Evolutionary conservation across 1,140 invertebrate species (phyloP).

Genomic region (Nixonia krombeini): DNA sequence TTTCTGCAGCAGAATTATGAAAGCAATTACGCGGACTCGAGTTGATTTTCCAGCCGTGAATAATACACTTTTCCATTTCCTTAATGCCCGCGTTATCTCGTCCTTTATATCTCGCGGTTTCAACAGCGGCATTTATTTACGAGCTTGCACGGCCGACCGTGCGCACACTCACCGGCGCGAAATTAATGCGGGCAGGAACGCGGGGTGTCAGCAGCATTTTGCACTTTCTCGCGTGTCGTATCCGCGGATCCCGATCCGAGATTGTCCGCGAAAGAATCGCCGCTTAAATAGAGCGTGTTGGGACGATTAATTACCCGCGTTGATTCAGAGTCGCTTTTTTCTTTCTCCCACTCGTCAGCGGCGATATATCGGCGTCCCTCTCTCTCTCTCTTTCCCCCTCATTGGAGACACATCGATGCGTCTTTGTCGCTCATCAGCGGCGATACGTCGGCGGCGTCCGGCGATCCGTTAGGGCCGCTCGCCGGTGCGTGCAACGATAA

Average conservation of each 20-base stretch:
- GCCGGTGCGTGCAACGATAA: conserved; percentile 8
- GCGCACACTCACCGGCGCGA: conserved; percentile 27
- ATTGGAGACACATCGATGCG: too few relatives aligned
- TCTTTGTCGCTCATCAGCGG: too few relatives aligned
- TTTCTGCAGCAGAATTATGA: too few relatives aligned
- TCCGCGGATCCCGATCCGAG: conserved; percentile 55
- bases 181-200: conserved; percentile 10
- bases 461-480: conserved; percentile 16
- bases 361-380: too few relatives aligned
- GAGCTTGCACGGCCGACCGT: conserved; percentile 37
- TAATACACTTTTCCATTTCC: conserved; percentile 20
- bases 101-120: conserved; percentile 46
- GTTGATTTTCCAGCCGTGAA: too few relatives aligned
- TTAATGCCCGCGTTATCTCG: conserved; percentile 34
- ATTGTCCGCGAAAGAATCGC: conserved; percentile 24
- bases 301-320: too few relatives aligned
- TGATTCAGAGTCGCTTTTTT: too few relatives aligned
- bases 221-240: conserved; percentile 46
- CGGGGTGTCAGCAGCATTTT: conserved; percentile 4
- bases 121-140: conserved; percentile 42
- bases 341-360: too few relatives aligned
- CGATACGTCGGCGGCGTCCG: too few relatives aligned
- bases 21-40: too few relatives aligned
- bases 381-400: too few relatives aligned
- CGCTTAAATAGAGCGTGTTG: too few relatives aligned